Evolutionary conservation across 2,113 vertebrate genomes (phyloP).

Genomic region (Vulpes vulpes): DNA sequence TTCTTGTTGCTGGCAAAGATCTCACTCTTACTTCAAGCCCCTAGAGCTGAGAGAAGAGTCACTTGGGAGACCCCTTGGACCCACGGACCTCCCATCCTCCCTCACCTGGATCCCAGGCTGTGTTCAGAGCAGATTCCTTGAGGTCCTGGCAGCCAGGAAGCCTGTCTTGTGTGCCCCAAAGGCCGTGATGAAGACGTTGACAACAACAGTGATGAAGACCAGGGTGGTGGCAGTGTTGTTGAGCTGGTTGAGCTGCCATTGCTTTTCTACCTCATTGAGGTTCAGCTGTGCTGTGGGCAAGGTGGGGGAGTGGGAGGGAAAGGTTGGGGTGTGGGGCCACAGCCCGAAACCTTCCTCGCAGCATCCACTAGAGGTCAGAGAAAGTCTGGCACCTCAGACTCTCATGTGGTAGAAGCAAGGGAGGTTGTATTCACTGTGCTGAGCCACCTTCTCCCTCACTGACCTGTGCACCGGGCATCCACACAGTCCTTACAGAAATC

Average conservation of each 20-base stretch:
- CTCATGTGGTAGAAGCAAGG: background rate
- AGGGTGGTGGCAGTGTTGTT: conserved; percentile 91
- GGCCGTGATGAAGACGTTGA: conserved; percentile 95
- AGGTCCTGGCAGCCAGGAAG: conserved; percentile 87
- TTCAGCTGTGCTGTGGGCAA: conserved; percentile 90
- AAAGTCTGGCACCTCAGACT: background rate
- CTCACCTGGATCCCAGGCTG: conserved; percentile 73
- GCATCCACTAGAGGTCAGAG: background rate
- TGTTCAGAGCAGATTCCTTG: conserved; percentile 78
- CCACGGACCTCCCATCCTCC: background rate
- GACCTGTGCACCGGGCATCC: background rate
- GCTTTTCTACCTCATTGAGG: conserved; percentile 91
- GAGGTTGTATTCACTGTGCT: background rate
- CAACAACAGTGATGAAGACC: conserved; percentile 92
- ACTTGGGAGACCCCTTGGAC: background rate
- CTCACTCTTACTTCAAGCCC: background rate
- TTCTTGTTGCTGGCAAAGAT: background rate
- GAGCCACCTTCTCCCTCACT: background rate
- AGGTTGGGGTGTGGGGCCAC: background rate
- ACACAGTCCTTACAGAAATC: accelerated
- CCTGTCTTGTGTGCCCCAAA: conserved; percentile 94
- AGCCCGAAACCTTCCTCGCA: background rate
- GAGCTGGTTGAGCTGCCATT: conserved; percentile 90
- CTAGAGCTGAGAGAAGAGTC: background rate
- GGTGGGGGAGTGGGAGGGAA: background rate